phyloP scores from a whole-genome alignment of 2,888 invertebrate species.

The Bibio marci region DNA sequence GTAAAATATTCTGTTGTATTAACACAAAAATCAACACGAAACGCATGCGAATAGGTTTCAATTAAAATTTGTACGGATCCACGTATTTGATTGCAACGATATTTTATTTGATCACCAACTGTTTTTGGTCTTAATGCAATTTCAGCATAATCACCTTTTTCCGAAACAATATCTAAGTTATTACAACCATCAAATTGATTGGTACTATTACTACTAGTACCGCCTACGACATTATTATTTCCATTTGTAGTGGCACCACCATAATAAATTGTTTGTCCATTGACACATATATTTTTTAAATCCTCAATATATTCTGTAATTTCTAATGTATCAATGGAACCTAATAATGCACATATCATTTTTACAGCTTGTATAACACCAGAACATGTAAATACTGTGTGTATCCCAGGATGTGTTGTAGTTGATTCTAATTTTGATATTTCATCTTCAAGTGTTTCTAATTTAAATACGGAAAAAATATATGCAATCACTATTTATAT shows the following conservation, averaged over 20 bases:
- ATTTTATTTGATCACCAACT: constrained; percentile 41
- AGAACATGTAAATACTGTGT: constrained; percentile 40
- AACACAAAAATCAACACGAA: constrained; percentile 67
- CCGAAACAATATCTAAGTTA: constrained; percentile 46
- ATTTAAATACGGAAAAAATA: constrained; percentile 8
- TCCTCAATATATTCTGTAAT: constrained; percentile 57
- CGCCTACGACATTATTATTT: constrained; percentile 14
- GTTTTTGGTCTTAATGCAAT: constrained; percentile 42
- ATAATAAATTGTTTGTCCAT: constrained; percentile 19
- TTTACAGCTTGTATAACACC: constrained; percentile 81
- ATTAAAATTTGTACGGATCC: constrained; percentile 69
- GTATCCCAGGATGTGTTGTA: constrained; percentile 36
- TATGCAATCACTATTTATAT: too few species aligned
- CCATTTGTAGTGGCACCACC: background rate
- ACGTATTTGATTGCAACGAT: constrained; percentile 53
- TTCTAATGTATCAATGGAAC: constrained; percentile 76
- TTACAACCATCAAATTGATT: constrained; percentile 13
- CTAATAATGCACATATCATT: constrained; percentile 76
- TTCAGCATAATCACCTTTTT: constrained; percentile 51
- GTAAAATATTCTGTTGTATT: constrained; percentile 36
- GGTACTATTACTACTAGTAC: constrained; percentile 12
- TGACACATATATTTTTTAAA: constrained; percentile 22
- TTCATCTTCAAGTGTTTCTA: constrained; percentile 69
- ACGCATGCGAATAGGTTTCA: constrained; percentile 70
- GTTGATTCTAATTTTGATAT: constrained; percentile 56